phyloP scores from a whole-genome alignment of 2,888 invertebrate species.

The Nymphalis polychloros region DNA sequence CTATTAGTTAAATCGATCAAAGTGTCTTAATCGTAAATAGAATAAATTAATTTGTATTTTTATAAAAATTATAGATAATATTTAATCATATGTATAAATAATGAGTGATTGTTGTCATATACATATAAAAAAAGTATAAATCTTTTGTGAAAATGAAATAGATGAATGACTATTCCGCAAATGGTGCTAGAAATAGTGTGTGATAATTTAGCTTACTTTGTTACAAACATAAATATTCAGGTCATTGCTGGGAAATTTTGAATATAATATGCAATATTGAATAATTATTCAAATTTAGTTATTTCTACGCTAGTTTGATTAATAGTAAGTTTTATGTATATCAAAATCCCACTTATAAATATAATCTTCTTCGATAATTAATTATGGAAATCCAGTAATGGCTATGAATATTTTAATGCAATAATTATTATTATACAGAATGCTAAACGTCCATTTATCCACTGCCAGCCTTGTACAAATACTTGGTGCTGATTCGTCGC shows the following conservation, averaged over 20 bases:
- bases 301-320: no score
- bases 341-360: no score
- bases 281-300: no score
- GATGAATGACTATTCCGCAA: conserved; percentile 27
- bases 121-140: conserved; percentile 2
- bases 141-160: conserved; percentile 21
- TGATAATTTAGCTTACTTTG: conserved; percentile 27
- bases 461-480: conserved; percentile 68
- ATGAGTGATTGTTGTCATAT: conserved; percentile 20
- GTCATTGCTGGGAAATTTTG: conserved; percentile 21
- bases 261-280: neutral
- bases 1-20: conserved; percentile 45
- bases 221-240: conserved; percentile 14
- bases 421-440: conserved; percentile 20
- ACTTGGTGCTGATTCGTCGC: conserved; percentile 58
- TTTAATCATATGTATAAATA: conserved; percentile 38
- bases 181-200: conserved; percentile 37
- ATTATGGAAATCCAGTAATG: conserved; percentile 18
- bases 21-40: conserved; percentile 63
- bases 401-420: conserved; percentile 17
- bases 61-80: conserved; percentile 51
- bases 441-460: conserved; percentile 40
- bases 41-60: conserved; percentile 63
- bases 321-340: no score
- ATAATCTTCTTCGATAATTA: neutral